Evolutionary conservation across 2,113 vertebrate genomes (phyloP).

Genomic region (Philantomba maxwellii): DNA sequence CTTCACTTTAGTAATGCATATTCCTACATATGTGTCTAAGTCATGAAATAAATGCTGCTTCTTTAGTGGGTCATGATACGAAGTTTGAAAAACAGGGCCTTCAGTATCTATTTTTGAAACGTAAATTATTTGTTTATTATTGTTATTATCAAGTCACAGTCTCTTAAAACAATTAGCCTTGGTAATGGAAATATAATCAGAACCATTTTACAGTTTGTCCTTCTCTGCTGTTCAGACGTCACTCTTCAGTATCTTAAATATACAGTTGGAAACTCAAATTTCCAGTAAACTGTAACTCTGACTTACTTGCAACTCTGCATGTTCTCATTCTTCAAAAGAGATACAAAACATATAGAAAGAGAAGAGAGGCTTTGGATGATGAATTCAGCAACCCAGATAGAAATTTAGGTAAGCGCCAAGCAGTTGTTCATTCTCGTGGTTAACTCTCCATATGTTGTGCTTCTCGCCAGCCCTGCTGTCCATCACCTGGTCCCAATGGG

Average conservation of each 20-base stretch:
- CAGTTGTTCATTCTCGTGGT: not conserved
- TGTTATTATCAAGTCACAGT: constrained; percentile 62
- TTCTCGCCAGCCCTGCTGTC: not conserved
- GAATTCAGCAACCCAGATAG: not conserved
- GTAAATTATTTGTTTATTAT: constrained; percentile 64
- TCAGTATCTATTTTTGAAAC: not conserved
- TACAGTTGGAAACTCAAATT: not conserved
- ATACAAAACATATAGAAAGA: not conserved
- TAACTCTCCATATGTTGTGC: not conserved
- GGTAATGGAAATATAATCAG: not conserved
- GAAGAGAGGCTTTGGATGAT: constrained; percentile 1
- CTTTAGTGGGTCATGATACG: not conserved
- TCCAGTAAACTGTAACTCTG: not conserved
- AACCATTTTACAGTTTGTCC: constrained; percentile 21
- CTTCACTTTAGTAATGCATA: not conserved
- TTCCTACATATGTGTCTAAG: not conserved
- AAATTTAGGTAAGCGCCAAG: constrained; percentile 16
- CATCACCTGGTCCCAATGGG: not conserved
- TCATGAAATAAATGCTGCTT: not conserved
- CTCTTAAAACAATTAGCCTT: constrained; percentile 50
- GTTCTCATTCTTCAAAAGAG: not conserved
- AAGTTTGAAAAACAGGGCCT: not conserved
- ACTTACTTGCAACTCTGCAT: not conserved
- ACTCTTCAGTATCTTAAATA: not conserved
- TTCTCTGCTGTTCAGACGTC: not conserved